phyloP scores from a whole-genome alignment of 2,797 vertebrate genomes.

The Megalops cyprinoides region DNA sequence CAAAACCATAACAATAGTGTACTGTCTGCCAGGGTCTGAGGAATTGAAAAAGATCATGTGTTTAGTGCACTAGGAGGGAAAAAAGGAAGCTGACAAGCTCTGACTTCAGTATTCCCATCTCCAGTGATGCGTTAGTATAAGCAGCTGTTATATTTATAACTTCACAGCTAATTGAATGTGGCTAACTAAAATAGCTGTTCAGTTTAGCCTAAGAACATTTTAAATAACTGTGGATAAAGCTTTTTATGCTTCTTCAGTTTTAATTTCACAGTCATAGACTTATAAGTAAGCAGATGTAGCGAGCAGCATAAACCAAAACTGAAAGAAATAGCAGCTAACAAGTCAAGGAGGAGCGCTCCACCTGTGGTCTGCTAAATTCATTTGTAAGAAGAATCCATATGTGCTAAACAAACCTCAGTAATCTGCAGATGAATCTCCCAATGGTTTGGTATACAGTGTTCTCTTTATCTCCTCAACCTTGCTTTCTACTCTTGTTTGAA shows the following conservation, averaged over 20 bases:
- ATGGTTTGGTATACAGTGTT: neutral
- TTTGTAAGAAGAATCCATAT: neutral
- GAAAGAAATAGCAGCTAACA: neutral
- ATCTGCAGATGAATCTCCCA: neutral
- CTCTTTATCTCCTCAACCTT: neutral
- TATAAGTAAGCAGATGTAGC: neutral
- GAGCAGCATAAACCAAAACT: neutral
- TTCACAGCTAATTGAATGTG: constrained; percentile 23
- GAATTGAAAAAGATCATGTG: constrained; percentile 58
- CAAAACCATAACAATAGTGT: constrained; percentile 32
- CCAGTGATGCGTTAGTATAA: constrained; percentile 21
- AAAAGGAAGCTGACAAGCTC: constrained; percentile 11
- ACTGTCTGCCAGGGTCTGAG: constrained; percentile 64
- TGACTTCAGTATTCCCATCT: constrained; percentile 16
- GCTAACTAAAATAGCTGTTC: neutral
- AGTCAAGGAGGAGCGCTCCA: neutral
- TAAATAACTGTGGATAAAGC: neutral
- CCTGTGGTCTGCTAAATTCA: neutral
- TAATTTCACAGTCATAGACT: neutral
- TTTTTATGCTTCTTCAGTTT: neutral
- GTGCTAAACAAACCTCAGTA: neutral
- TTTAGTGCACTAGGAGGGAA: neutral
- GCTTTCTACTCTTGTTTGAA: neutral
- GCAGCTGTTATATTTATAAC: constrained; percentile 55
- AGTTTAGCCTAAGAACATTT: neutral